These are phyloP conservation scores for Dioctria linearis DNA, from an alignment of 2,888 invertebrate genomes.

Conservation along the genomic window DNA sequence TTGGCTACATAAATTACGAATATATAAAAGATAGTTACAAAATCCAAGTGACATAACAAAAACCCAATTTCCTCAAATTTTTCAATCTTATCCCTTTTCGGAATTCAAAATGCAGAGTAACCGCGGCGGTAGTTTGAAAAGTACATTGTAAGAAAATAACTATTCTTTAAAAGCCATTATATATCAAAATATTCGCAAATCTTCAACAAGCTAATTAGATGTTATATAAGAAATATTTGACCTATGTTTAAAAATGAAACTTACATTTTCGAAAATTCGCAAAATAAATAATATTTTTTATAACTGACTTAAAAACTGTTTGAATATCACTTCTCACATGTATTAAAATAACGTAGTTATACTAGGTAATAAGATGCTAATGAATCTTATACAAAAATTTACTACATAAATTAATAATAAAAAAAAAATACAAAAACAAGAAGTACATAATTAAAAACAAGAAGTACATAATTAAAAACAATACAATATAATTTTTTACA, in stretches of 20 bases:
- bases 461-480: constrained; percentile 48
- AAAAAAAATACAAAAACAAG: constrained; percentile 51
- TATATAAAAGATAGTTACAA: no score
- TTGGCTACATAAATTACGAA: no score
- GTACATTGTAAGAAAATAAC: no score
- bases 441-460: constrained; percentile 17
- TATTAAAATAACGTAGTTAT: constrained; percentile 25
- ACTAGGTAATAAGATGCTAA: constrained; percentile 43
- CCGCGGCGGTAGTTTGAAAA: no score
- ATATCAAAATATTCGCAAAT: no score
- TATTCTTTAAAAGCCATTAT: no score
- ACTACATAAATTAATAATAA: constrained; percentile 30
- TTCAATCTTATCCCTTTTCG: no score
- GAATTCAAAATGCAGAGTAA: no score
- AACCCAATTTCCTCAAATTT: no score
- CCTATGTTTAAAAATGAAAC: neutral
- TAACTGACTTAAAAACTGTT: constrained; percentile 49
- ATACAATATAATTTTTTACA: constrained; percentile 51
- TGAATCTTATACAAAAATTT: constrained; percentile 51
- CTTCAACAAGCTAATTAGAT: no score
- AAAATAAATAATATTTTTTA: constrained; percentile 44
- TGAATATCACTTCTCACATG: constrained; percentile 45
- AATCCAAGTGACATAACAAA: no score
- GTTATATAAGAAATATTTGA: no score
- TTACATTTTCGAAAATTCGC: constrained; percentile 28